phyloP scores from a whole-genome alignment of 2,888 invertebrate genomes.

The Patella depressa region DNA sequence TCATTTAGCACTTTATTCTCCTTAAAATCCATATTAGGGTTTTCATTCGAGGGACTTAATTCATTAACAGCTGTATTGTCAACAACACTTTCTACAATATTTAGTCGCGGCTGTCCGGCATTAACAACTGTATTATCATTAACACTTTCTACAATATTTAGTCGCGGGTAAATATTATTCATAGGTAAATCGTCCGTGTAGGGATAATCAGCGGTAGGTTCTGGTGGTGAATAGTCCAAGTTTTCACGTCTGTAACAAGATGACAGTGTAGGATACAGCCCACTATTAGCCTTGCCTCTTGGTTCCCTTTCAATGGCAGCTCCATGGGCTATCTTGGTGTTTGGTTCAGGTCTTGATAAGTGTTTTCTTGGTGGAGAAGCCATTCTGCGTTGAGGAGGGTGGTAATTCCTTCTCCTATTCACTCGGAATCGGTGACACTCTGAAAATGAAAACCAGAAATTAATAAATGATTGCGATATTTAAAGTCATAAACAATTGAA shows the following conservation, averaged over 20 bases:
- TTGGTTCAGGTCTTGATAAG: too few species aligned
- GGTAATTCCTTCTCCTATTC: not conserved
- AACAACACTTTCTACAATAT: too few species aligned
- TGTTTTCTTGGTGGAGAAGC: not conserved
- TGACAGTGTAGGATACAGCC: not conserved
- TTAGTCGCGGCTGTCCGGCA: not conserved
- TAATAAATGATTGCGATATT: too few species aligned
- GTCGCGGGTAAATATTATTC: not conserved
- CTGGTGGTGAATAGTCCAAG: not conserved
- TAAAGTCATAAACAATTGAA: too few species aligned
- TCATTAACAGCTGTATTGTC: too few species aligned
- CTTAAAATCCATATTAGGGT: not conserved
- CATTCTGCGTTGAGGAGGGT: not conserved
- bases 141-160: too few species aligned
- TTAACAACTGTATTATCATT: too few species aligned
- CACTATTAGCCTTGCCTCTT: too few species aligned
- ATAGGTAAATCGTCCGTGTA: not conserved
- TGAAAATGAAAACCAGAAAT: not conserved
- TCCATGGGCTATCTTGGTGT: too few species aligned
- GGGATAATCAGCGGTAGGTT: not conserved
- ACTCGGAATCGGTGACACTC: not conserved
- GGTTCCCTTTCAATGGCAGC: too few species aligned
- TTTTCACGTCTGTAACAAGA: not conserved
- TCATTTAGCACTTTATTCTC: too few species aligned
- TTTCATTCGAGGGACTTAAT: not conserved